phyloP scores from a whole-genome alignment of 2,888 invertebrate species.

The Amaurobius ferox region DNA sequence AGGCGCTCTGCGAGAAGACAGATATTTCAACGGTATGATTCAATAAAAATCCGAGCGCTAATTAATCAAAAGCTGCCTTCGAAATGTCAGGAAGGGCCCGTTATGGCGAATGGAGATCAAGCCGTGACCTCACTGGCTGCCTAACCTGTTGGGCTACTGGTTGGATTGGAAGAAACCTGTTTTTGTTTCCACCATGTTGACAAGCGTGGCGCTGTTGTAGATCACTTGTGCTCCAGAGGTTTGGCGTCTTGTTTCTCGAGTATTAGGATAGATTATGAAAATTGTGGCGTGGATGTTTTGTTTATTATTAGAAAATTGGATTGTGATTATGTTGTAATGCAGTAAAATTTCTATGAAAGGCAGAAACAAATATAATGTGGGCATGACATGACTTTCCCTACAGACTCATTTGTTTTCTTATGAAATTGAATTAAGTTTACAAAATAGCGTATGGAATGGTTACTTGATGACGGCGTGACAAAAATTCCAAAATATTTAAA shows the following conservation, averaged over 20 bases:
- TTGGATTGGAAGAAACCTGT: not conserved
- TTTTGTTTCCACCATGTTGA: constrained; percentile 3
- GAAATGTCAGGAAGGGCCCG: constrained; percentile 13
- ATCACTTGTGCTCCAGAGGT: not conserved
- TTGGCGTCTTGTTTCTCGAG: not conserved
- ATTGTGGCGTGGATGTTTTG: too few relatives aligned
- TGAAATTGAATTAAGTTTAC: too few relatives aligned
- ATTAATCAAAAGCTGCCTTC: constrained; percentile 43
- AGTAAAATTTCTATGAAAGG: too few relatives aligned
- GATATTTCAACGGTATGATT: constrained; percentile 38
- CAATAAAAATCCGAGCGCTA: constrained; percentile 43
- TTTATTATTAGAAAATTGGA: too few relatives aligned
- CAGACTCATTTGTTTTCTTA: too few relatives aligned
- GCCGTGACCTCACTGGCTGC: not conserved
- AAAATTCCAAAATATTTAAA: too few relatives aligned
- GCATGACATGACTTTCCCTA: too few relatives aligned
- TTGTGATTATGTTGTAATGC: too few relatives aligned
- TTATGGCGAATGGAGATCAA: not conserved
- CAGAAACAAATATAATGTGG: too few relatives aligned
- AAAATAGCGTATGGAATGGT: too few relatives aligned
- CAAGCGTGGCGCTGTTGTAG: not conserved
- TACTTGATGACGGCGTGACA: too few relatives aligned
- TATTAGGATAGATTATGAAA: too few relatives aligned
- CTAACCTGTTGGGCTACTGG: constrained; percentile 11
- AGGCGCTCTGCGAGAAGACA: constrained; percentile 41